Evolutionary conservation across 2,113 vertebrate species (phyloP), one percentile per base, ranked within the genome.

Genomic region (Salvator merianae): DNA sequence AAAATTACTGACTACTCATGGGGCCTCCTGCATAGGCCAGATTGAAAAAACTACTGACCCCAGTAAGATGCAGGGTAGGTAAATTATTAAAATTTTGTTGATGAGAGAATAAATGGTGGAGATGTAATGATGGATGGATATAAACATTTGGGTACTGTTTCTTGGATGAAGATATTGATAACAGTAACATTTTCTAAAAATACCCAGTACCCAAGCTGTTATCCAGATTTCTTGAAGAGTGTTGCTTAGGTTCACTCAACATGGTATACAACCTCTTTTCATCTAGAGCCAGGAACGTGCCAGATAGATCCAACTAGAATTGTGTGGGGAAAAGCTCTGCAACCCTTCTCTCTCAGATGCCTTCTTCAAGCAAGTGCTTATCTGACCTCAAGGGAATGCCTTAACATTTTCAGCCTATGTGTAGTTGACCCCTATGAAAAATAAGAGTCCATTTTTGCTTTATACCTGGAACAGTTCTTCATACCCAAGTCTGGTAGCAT

Each of bases 111-210:
- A 63, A 43, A 1, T 12, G 55, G 0, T 1, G 8, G 4, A 18
- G 18, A 40, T 16, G 55, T 0, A 0, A 0, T 53, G 55, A 0
- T 12, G 36, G 34, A 0, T 7, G 0, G 2, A 7, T 63, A 38
- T 79, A 77, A 77, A 83, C 3, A 84, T 70, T 71, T 62, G 3
- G 63, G 9, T 77, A 1, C 32, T 68, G 2, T 5, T 40, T 77
- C 28, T 59, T 38, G 5, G 7, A 32, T 12, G n/a, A 26, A 26
- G 13, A 36, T 20, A 79, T 40, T 79, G 62, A 68, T n/a, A 43
- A n/a, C 24, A 10, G 43, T 80, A 40, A 81, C 5, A n/a, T n/a
- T 70, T 34, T 55, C 55, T 16, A 3, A 26, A 81, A 18, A 28
- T n/a, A n/a, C 20, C 22, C 79, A 53, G 12, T 24, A 50, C 34